Percentiles rank a stretch among this genome's conserved stretches.
Conservation (phyloP, 2,113 vertebrate genomes). For the Sebastes fasciatus region DNA sequence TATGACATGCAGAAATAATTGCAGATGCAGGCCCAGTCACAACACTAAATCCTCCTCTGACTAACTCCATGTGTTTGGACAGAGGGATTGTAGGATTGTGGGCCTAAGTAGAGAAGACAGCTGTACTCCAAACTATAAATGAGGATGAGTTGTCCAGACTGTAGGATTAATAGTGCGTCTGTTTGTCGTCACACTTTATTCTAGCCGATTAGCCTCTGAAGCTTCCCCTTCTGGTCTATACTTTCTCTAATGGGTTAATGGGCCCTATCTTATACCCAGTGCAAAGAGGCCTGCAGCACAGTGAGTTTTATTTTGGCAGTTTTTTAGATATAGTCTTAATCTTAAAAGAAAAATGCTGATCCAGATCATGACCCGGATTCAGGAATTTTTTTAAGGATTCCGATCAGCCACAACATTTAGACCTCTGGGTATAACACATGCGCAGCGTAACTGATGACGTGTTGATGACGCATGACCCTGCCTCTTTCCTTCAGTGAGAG, state of each 20-base stretch:
- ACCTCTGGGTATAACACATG: too few relatives aligned
- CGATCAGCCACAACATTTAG: too few relatives aligned
- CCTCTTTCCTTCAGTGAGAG: too few relatives aligned
- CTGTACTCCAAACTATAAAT: neutral
- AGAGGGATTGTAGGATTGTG: slow-evolving; percentile 36
- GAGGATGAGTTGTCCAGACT: slow-evolving; percentile 10
- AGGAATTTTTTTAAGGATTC: too few relatives aligned
- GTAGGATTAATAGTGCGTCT: neutral
- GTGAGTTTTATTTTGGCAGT: too few relatives aligned
- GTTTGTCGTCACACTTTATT: neutral
- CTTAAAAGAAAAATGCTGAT: too few relatives aligned
- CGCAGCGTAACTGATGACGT: too few relatives aligned
- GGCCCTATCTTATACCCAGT: too few relatives aligned
- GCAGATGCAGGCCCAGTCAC: slow-evolving; percentile 5
- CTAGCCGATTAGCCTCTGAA: neutral
- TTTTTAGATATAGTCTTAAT: too few relatives aligned
- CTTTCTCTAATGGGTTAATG: neutral
- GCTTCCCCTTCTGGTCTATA: neutral
- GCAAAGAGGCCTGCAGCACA: too few relatives aligned
- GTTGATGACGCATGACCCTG: too few relatives aligned
- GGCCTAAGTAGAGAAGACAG: slow-evolving; percentile 5
- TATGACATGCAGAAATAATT: slow-evolving; percentile 28
- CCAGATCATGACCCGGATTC: too few relatives aligned
- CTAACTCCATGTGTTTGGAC: slow-evolving; percentile 11
- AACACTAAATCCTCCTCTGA: neutral